A percentile compares a stretch with the other conserved stretches of the same genome.
phyloP scores from a whole-genome alignment of 2,113 vertebrate species.

The Barnardius zonarius region DNA sequence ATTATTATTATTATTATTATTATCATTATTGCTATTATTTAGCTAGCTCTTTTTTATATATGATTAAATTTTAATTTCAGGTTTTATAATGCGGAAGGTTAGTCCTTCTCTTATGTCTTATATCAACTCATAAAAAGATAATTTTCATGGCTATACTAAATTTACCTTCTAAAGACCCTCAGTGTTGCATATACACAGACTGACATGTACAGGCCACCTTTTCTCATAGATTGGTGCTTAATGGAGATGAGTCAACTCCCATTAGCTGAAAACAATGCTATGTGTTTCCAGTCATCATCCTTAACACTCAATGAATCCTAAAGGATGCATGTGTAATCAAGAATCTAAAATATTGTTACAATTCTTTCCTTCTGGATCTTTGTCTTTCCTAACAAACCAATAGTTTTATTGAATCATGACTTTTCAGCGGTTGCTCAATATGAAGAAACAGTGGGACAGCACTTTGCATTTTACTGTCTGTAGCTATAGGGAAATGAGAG shows the following conservation, averaged over 20 bases:
- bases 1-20: neutral
- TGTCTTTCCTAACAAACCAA: neutral
- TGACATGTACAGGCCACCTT: neutral
- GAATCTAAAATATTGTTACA: neutral
- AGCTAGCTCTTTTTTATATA: neutral
- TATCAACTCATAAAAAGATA: neutral
- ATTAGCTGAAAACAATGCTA: neutral
- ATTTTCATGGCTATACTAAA: neutral
- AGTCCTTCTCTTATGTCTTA: neutral
- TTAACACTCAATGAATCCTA: neutral
- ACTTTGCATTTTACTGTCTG: neutral
- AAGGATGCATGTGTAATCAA: neutral
- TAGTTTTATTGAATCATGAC: neutral
- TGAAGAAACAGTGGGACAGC: neutral
- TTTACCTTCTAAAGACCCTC: neutral
- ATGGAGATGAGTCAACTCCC: neutral
- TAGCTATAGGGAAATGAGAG: neutral
- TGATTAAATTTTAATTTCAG: neutral
- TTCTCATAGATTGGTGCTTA: neutral
- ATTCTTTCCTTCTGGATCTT: neutral
- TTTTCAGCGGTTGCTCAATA: neutral
- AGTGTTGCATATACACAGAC: neutral
- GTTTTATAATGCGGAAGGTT: neutral
- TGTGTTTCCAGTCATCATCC: neutral
- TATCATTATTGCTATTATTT: neutral